A percentile compares a stretch with the other conserved stretches of the same genome.
phyloP scores from a whole-genome alignment of 2,113 vertebrate genomes.

The Ptilorrhoa leucosticta region DNA sequence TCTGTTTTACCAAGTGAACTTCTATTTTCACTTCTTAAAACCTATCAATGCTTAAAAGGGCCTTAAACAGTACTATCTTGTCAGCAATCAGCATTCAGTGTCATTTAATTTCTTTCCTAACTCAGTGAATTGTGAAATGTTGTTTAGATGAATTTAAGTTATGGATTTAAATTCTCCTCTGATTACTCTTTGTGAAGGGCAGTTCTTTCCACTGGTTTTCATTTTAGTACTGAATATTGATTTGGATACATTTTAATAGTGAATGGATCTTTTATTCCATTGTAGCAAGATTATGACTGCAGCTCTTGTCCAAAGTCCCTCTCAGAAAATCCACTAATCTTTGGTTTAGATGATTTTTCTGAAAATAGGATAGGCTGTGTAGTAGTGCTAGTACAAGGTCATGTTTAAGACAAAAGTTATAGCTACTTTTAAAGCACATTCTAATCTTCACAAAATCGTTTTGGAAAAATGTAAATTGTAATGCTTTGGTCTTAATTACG shows the following conservation, averaged over 20 bases:
- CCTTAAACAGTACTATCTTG: neutral
- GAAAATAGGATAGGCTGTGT: neutral
- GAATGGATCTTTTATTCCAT: constrained; percentile 24
- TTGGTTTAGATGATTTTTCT: neutral
- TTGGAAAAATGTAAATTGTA: neutral
- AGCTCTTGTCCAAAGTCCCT: neutral
- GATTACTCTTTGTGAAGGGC: neutral
- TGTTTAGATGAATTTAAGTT: neutral
- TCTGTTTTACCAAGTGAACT: neutral
- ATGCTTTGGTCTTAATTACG: neutral
- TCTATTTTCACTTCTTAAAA: neutral
- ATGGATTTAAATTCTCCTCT: neutral
- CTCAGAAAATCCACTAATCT: neutral
- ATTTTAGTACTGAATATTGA: constrained; percentile 1
- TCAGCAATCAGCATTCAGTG: neutral
- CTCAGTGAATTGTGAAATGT: neutral
- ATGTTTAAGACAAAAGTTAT: neutral
- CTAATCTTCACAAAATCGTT: neutral
- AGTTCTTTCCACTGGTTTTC: constrained; percentile 9
- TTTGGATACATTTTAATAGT: constrained; percentile 14
- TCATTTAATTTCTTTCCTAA: neutral
- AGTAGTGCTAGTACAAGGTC: neutral
- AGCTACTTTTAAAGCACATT: neutral
- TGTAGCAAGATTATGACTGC: neutral
- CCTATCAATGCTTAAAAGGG: neutral